Percentiles rank a stretch among this genome's conserved stretches.
Conservation (phyloP, 2,888 invertebrate species). For the Mongoloraphidia duomilia region DNA sequence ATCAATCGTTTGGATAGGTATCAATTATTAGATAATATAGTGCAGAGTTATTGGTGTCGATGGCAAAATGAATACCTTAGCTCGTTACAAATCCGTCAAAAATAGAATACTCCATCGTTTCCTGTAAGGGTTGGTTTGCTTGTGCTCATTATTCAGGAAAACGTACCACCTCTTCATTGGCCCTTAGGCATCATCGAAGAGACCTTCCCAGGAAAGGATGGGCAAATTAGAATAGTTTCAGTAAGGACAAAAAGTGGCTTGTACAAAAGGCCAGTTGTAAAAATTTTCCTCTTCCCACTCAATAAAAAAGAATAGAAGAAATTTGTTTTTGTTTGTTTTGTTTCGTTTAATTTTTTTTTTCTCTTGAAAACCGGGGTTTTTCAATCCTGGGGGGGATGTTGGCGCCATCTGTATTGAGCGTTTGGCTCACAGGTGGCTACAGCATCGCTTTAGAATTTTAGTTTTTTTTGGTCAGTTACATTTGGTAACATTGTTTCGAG, state of each 20-base stretch:
- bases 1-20: not conserved
- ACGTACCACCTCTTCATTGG: constrained; percentile 1
- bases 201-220: constrained; percentile 7
- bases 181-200: not conserved
- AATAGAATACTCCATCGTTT: not conserved
- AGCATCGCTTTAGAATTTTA: too few species aligned
- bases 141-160: not conserved
- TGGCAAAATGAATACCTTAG: constrained; percentile 2
- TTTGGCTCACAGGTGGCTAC: too few species aligned
- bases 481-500: too few species aligned
- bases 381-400: too few species aligned
- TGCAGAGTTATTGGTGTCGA: constrained; percentile 4
- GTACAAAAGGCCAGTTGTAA: constrained; percentile 8
- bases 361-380: too few species aligned
- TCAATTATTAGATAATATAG: not conserved
- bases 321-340: too few species aligned
- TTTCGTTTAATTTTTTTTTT: too few species aligned
- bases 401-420: too few species aligned
- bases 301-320: too few species aligned
- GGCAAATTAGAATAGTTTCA: constrained; percentile 7
- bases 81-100: not conserved
- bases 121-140: not conserved
- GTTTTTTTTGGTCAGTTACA: too few species aligned
- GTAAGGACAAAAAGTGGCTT: constrained; percentile 4
- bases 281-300: constrained; percentile 3